A percentile compares a stretch with the other conserved stretches of the same genome.
These are phyloP conservation scores for Squalus acanthias DNA, from an alignment of 2,797 vertebrate species.

Conservation along the genomic window DNA sequence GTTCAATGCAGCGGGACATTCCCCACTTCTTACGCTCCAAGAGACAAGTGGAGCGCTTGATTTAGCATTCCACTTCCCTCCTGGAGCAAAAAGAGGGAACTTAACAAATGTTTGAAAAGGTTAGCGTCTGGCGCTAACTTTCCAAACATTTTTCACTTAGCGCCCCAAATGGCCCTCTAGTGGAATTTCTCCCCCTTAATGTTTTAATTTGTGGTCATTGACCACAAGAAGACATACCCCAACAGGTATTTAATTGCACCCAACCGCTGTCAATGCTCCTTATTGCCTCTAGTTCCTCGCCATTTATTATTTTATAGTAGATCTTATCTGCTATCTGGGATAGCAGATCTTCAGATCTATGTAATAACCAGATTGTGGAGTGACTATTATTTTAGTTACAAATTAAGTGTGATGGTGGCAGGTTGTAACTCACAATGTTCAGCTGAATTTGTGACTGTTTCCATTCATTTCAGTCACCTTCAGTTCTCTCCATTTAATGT, in stretches of 20 bases:
- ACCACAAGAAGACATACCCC: not conserved
- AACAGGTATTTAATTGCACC: not conserved
- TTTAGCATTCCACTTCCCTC: too few species aligned
- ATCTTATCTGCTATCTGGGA: not conserved
- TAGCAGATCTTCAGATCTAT: not conserved
- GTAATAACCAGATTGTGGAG: not conserved
- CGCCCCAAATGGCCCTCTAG: too few species aligned
- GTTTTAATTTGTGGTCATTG: not conserved
- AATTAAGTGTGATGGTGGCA: not conserved
- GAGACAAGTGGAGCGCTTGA: too few species aligned
- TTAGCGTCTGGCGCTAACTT: too few species aligned
- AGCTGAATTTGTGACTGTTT: not conserved
- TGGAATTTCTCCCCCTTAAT: not conserved
- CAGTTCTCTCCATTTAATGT: not conserved
- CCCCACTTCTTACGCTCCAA: too few species aligned
- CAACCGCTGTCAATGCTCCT: not conserved
- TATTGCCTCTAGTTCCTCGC: not conserved
- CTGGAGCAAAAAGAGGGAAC: too few species aligned
- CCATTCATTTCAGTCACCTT: not conserved
- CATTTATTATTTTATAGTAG: not conserved
- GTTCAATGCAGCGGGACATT: too few species aligned
- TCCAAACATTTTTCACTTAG: too few species aligned
- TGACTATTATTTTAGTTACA: not conserved
- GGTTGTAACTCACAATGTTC: not conserved
- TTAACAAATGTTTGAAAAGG: too few species aligned